Evolutionary conservation across 2,888 invertebrate species (phyloP), one percentile per base, ranked within the genome.

Genomic region (Alitta virens): DNA sequence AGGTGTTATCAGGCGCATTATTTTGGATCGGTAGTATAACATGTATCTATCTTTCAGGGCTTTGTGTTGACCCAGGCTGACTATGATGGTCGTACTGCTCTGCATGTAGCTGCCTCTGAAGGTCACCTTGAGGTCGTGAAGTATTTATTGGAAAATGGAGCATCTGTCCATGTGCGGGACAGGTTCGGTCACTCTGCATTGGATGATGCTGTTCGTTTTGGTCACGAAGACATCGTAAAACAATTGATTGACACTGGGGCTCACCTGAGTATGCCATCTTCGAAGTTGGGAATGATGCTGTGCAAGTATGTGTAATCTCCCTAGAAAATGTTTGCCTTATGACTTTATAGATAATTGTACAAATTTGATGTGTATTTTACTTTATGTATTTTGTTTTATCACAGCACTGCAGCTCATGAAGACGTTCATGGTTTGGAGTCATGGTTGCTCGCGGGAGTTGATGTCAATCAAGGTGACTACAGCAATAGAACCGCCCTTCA

Each of bases 161-260:
- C 91, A 0, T 90, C 89, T 56, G 91, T 94, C 2, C 93, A 94
- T 76, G 83, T 87, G 46, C 88, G 89, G 68, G 91, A 91, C 63
- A 16, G 54, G 7, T 75, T 76, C 60, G 78, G 79, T 2, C 74
- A 78, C 62, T 81, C 81, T 7, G 78, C 84, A 85, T 71, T 91
- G 87, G 67, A 88, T 87, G 71, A 89, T 88, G 23, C 90, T 88
- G 0, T 86, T 7, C 70, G 64, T 21, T 68, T 72, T 46, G 67
- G 71, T 26, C 86, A 77, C 50, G 65, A 74, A 43, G 77, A 80
- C 42, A 72, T 82, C 24, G 90, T 93, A 58, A 81, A 86, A 23
- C 68, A 90, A 1, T 83, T 93, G 0, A 81, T 87, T 14, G 85
- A 87, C 71, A 90, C 91, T 70, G 93, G 93, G 0, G 91, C 91